Percentiles rank a stretch among this genome's conserved stretches.
Evolutionary conservation across 1,140 invertebrate genomes (phyloP).

Genomic region (Aphaenogaster ashmeadi): DNA sequence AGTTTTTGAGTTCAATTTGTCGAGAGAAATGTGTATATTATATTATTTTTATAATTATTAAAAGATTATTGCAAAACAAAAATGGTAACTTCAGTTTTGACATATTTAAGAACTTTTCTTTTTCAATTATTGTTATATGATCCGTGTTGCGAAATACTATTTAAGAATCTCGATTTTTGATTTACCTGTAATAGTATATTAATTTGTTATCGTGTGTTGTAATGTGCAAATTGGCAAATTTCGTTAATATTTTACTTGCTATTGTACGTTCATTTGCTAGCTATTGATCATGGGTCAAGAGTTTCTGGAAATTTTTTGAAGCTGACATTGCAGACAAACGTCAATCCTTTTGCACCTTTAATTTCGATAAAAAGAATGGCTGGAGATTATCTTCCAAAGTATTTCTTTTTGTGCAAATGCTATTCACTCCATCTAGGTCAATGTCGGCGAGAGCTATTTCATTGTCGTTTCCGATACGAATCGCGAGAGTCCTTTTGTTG

Average conservation of each 20-base stretch:
- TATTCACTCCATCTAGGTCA: constrained; percentile 63
- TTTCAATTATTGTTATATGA: background rate
- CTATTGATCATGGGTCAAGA: background rate
- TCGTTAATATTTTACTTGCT: constrained; percentile 6
- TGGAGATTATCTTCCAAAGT: constrained; percentile 21
- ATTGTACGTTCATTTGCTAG: background rate
- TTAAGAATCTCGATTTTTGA: background rate
- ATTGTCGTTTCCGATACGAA: constrained; percentile 52
- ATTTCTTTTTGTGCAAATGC: constrained; percentile 11
- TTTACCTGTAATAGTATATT: background rate
- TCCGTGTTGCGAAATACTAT: background rate
- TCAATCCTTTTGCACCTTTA: constrained; percentile 17
- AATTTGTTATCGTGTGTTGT: background rate
- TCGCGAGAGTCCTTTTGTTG: constrained; percentile 52
- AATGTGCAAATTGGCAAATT: constrained; percentile 32
- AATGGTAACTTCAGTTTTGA: background rate
- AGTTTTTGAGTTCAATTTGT: background rate
- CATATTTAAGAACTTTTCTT: background rate
- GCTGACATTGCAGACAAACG: background rate
- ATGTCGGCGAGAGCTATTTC: constrained; percentile 45
- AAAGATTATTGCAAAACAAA: background rate
- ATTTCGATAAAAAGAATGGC: constrained; percentile 42
- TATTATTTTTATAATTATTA: background rate
- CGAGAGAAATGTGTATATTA: background rate
- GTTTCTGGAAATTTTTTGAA: constrained; percentile 26